phyloP scores from a whole-genome alignment of 1,140 invertebrate genomes.

The Cyphomyrmex costatus region DNA sequence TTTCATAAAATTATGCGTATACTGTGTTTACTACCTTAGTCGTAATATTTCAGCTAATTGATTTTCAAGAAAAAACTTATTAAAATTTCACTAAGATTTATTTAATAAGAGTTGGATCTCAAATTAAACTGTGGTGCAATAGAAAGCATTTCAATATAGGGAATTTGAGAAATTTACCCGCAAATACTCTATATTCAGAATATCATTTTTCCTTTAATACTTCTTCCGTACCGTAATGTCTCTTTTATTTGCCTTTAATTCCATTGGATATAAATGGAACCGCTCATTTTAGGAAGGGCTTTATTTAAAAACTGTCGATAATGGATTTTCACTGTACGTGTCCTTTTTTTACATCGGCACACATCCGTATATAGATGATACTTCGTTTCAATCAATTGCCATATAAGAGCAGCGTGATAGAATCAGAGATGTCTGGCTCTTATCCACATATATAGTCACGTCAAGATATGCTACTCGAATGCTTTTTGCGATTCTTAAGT shows the following conservation, averaged over 20 bases:
- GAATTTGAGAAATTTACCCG: not conserved
- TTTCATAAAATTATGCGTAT: not conserved
- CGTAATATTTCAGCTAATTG: not conserved
- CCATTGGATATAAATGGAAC: slow-evolving; percentile 25
- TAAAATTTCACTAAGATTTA: not conserved
- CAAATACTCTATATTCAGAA: not conserved
- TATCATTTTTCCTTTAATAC: slow-evolving; percentile 4
- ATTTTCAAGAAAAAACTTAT: slow-evolving; percentile 7
- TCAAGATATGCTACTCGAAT: not conserved
- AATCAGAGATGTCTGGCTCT: slow-evolving; percentile 3
- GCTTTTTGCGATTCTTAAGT: not conserved
- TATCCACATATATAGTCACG: slow-evolving; percentile 2
- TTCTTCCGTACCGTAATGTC: not conserved
- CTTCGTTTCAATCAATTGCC: slow-evolving; percentile 16
- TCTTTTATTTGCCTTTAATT: slow-evolving; percentile 32
- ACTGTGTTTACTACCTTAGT: not conserved
- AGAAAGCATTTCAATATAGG: not conserved
- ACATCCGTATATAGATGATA: slow-evolving; percentile 23
- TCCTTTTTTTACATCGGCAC: not conserved
- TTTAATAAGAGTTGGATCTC: not conserved
- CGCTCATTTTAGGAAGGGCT: slow-evolving; percentile 10
- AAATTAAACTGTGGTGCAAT: slow-evolving; percentile 2
- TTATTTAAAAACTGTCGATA: slow-evolving; percentile 39
- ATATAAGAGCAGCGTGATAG: not conserved
- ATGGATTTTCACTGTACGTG: slow-evolving; percentile 11